These are phyloP conservation scores for Aquatica leii DNA, from an alignment of 2,888 invertebrate genomes.

Conservation along the genomic window DNA sequence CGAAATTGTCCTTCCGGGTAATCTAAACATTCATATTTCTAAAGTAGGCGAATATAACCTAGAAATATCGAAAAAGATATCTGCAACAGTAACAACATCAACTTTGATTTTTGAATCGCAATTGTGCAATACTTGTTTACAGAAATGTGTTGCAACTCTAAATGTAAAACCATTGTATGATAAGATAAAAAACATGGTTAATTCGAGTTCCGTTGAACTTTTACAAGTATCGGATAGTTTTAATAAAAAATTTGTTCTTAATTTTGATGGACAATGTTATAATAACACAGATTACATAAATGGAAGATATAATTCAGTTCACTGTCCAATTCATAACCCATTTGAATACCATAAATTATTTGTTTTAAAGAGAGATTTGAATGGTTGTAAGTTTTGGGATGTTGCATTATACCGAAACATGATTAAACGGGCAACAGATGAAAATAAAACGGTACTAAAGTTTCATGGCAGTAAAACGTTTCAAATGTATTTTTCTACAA, in stretches of 20 bases:
- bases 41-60: slow-evolving; percentile 16
- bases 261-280: slow-evolving; percentile 26
- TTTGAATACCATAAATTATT: slow-evolving; percentile 27
- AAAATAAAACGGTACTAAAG: not conserved
- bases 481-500: not conserved
- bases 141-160: slow-evolving; percentile 14
- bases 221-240: slow-evolving; percentile 20
- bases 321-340: slow-evolving; percentile 18
- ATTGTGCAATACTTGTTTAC: slow-evolving; percentile 16
- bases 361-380: slow-evolving; percentile 21
- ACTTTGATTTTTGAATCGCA: slow-evolving; percentile 17
- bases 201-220: slow-evolving; percentile 5
- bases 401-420: slow-evolving; percentile 9
- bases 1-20: slow-evolving; percentile 23
- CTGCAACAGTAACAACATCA: slow-evolving; percentile 13
- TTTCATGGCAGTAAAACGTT: not conserved
- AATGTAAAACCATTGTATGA: slow-evolving; percentile 22
- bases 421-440: not conserved
- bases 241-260: slow-evolving; percentile 25
- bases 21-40: slow-evolving; percentile 12
- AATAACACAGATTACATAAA: not conserved
- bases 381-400: slow-evolving; percentile 32
- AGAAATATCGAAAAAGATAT: slow-evolving; percentile 3
- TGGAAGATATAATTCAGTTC: not conserved
- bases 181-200: not conserved